Percentiles rank a stretch among this genome's conserved stretches.
phyloP scores from a whole-genome alignment of 2,888 invertebrate genomes.

The Trissonchulus sp. region DNA sequence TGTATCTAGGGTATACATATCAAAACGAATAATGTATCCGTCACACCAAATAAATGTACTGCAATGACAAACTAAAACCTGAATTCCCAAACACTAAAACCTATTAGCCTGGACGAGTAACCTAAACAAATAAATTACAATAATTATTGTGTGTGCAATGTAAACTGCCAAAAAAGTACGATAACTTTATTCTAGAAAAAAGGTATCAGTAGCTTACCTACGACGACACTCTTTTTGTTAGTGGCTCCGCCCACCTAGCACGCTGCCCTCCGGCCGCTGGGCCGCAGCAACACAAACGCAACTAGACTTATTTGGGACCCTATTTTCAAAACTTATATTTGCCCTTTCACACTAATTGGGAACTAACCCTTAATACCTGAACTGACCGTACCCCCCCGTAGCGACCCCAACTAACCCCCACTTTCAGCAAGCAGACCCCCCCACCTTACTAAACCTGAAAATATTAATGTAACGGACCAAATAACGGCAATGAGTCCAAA shows the following conservation, averaged over 20 bases:
- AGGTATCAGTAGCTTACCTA: not conserved
- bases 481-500: not conserved
- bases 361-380: not conserved
- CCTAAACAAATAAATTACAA: not conserved
- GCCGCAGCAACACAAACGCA: not conserved
- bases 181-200: not conserved
- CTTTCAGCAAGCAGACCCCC: not conserved
- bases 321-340: not conserved
- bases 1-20: not conserved
- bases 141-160: not conserved
- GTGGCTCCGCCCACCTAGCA: not conserved
- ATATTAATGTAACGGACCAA: not conserved
- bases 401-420: not conserved
- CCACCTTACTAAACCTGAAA: not conserved
- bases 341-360: not conserved
- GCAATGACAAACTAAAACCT: not conserved
- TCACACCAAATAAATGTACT: not conserved
- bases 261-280: not conserved
- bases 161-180: not conserved
- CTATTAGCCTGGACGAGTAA: not conserved
- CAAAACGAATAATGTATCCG: not conserved
- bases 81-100: not conserved
- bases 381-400: not conserved
- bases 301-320: not conserved
- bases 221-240: not conserved